Evolutionary conservation across 2,888 invertebrate species (phyloP).

Genomic region (Acanthoscelides obtectus): DNA sequence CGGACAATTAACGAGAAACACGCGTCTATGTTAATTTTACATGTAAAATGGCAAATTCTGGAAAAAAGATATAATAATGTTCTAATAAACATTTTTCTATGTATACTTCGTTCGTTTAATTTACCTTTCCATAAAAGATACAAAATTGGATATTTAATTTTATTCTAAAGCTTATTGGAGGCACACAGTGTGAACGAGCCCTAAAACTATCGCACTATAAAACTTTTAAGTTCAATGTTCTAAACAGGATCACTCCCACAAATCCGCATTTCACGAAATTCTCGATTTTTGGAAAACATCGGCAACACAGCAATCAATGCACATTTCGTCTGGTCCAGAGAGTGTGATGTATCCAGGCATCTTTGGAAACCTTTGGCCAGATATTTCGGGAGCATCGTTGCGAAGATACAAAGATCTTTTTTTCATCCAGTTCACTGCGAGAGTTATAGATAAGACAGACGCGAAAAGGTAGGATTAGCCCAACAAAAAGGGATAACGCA

Average conservation of each 20-base stretch:
- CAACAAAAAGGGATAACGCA: background rate
- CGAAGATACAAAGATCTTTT: background rate
- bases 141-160: too few relatives aligned
- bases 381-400: background rate
- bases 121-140: too few relatives aligned
- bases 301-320: background rate
- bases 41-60: too few relatives aligned
- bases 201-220: background rate
- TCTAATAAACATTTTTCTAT: too few relatives aligned
- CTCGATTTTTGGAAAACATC: background rate
- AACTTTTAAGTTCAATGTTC: background rate
- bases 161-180: too few relatives aligned
- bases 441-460: background rate
- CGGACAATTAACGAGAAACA: too few relatives aligned
- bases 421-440: background rate
- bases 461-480: background rate
- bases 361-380: background rate
- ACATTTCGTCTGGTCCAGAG: background rate
- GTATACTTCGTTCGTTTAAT: too few relatives aligned
- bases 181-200: too few relatives aligned
- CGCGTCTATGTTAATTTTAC: too few relatives aligned
- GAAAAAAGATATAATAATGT: too few relatives aligned
- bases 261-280: background rate
- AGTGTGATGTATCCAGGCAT: background rate
- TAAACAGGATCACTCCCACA: background rate